These are phyloP conservation scores for Vicugna pacos DNA, from an alignment of 2,113 vertebrate genomes.

Conservation along the genomic window DNA sequence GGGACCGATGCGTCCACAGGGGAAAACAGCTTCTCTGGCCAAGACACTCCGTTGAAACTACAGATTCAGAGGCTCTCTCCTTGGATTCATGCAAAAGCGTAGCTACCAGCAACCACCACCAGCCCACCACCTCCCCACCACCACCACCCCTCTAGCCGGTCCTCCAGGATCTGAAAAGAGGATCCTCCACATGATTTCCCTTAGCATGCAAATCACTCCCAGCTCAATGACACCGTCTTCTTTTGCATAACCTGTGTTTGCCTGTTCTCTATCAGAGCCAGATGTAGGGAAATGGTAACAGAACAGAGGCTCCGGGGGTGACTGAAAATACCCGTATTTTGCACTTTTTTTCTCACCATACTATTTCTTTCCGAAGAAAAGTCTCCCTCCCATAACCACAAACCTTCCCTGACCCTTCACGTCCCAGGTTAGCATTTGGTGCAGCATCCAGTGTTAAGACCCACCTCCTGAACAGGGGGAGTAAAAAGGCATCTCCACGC, in stretches of 20 bases:
- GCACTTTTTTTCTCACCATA: background rate
- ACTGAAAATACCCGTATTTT: background rate
- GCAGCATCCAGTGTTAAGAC: background rate
- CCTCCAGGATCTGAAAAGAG: background rate
- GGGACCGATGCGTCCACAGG: background rate
- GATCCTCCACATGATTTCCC: background rate
- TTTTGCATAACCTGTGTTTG: conserved; percentile 61
- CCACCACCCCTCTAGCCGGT: rapidly evolving
- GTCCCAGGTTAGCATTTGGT: background rate
- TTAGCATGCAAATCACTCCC: conserved; percentile 42
- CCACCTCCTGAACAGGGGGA: background rate
- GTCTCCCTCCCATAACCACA: background rate
- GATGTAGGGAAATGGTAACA: conserved; percentile 28
- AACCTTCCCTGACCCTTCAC: background rate
- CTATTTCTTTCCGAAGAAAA: background rate
- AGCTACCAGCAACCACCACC: background rate
- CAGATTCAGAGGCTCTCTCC: background rate
- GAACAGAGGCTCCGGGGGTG: background rate
- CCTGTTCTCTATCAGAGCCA: conserved; percentile 36
- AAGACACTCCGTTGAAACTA: background rate
- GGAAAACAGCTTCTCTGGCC: background rate
- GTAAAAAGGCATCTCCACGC: background rate
- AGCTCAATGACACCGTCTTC: conserved; percentile 7
- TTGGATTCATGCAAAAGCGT: background rate
- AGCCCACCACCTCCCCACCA: too few species aligned